A percentile compares a stretch with the other conserved stretches of the same genome.
phyloP scores from a whole-genome alignment of 23 tunicate genomes.

The Trididemnum nubilum region DNA sequence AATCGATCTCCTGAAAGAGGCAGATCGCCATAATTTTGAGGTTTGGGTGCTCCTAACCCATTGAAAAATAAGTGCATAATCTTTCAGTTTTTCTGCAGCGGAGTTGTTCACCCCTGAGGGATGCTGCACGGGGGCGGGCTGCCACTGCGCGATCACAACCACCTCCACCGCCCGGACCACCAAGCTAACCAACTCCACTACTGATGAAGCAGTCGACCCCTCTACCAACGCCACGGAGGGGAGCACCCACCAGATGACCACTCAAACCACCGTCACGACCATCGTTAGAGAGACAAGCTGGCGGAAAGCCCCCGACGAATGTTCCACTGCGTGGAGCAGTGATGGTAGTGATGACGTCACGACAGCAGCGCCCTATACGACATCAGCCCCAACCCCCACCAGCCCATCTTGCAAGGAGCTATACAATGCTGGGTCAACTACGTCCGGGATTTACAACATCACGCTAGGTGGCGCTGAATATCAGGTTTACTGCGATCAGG shows the following conservation, averaged over 20 bases:
- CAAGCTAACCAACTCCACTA: background rate
- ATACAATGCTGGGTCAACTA: background rate
- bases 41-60: too few species aligned
- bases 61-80: too few species aligned
- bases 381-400: background rate
- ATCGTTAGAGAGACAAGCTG: background rate
- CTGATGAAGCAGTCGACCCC: background rate
- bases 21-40: too few species aligned
- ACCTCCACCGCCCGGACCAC: background rate
- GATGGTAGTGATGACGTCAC: background rate
- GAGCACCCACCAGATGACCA: background rate
- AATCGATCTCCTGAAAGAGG: too few species aligned
- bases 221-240: background rate
- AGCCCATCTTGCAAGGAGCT: background rate
- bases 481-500: background rate
- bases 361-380: background rate
- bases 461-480: background rate
- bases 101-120: background rate
- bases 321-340: background rate
- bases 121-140: background rate
- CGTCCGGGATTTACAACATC: background rate
- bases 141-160: background rate
- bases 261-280: background rate
- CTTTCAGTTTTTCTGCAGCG: too few species aligned
- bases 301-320: background rate